phyloP scores from a whole-genome alignment of 2,113 vertebrate genomes.

The Xiphorhynchus elegans region DNA sequence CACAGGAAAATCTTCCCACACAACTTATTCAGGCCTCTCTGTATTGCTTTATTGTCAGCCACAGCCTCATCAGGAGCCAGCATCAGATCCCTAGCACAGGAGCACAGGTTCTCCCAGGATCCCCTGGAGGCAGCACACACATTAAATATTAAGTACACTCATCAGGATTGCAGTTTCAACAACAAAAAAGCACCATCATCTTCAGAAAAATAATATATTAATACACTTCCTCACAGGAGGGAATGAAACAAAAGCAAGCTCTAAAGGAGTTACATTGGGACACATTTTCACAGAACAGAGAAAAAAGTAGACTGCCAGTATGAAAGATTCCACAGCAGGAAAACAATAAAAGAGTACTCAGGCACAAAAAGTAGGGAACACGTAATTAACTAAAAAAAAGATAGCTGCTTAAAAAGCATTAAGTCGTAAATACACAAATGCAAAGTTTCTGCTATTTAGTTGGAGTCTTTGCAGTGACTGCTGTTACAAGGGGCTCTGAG shows the following conservation, averaged over 20 bases:
- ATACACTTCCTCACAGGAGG: background rate
- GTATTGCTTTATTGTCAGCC: background rate
- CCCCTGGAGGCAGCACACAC: background rate
- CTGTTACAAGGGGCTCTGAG: background rate
- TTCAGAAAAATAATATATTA: slow-evolving; percentile 31
- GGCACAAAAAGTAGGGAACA: background rate
- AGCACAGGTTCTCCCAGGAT: background rate
- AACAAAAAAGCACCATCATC: background rate
- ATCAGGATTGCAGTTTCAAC: background rate
- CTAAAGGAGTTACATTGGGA: background rate
- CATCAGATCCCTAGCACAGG: background rate
- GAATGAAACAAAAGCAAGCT: background rate
- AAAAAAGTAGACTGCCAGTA: background rate
- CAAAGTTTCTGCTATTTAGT: background rate
- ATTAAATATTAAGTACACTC: background rate
- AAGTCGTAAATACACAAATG: background rate
- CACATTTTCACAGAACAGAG: background rate
- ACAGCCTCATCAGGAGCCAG: background rate
- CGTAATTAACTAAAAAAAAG: background rate
- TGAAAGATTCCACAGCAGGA: slow-evolving; percentile 11
- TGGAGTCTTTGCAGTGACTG: background rate
- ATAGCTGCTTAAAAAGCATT: background rate
- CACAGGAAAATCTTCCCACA: background rate
- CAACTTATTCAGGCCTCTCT: background rate
- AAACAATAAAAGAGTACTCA: background rate